These are phyloP conservation scores for Formicarius rufipectus DNA, from an alignment of 2,113 vertebrate genomes.

Conservation along the genomic window DNA sequence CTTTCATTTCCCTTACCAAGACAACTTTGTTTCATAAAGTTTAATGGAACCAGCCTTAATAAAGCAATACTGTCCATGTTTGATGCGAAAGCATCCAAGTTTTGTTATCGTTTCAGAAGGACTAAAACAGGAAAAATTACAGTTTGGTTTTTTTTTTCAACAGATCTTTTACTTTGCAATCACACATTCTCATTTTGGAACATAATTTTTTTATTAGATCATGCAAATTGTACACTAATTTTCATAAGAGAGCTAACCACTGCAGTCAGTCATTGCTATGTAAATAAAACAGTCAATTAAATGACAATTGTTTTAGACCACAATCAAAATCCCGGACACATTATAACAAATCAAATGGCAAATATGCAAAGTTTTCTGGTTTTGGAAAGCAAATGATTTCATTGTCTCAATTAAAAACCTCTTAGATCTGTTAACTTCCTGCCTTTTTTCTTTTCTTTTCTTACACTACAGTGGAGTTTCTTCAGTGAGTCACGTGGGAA, in stretches of 20 bases:
- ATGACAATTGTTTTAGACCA: neutral
- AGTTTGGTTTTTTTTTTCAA: neutral
- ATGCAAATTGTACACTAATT: neutral
- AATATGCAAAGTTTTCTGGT: neutral
- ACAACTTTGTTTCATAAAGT: neutral
- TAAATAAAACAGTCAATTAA: conserved; percentile 1
- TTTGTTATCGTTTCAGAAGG: neutral
- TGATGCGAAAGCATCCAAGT: neutral
- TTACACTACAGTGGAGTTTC: neutral
- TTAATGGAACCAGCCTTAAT: neutral
- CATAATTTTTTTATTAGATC: neutral
- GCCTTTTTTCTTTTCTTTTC: neutral
- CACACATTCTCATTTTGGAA: neutral
- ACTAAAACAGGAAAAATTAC: neutral
- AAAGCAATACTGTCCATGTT: neutral
- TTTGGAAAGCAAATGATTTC: neutral
- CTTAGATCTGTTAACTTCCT: neutral
- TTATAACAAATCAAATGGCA: neutral
- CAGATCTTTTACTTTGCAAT: neutral
- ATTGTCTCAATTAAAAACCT: neutral
- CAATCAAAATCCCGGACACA: neutral
- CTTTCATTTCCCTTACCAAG: neutral
- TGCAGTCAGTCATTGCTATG: neutral
- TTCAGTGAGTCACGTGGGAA: neutral
- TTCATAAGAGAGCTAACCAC: neutral